Conservation (phyloP, 2,888 invertebrate genomes). For the Chouioia cunea region DNA sequence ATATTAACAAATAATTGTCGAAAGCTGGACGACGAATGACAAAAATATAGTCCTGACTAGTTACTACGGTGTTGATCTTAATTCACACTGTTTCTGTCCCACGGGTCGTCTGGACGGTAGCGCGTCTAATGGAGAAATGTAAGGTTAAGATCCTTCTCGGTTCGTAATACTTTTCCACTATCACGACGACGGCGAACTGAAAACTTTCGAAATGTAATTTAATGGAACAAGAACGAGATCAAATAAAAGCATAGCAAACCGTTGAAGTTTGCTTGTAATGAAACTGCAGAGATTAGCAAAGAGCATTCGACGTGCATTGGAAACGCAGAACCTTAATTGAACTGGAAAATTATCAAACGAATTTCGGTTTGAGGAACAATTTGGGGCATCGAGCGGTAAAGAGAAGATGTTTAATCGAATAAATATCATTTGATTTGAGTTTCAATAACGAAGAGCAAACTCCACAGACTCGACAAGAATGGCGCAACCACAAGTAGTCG, state of each 20-base stretch:
- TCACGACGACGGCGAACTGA: neutral
- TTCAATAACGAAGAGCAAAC: slow-evolving; percentile 53
- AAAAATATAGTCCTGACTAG: slow-evolving; percentile 51
- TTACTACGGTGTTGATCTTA: slow-evolving; percentile 60
- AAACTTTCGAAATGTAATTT: slow-evolving; percentile 36
- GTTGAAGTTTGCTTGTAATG: too few relatives aligned
- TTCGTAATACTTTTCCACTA: slow-evolving; percentile 26
- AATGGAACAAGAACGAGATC: slow-evolving; percentile 33
- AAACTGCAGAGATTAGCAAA: too few relatives aligned
- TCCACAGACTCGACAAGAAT: slow-evolving; percentile 1
- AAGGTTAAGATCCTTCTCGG: slow-evolving; percentile 34
- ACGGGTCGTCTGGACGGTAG: slow-evolving; percentile 50
- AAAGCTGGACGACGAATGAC: slow-evolving; percentile 60
- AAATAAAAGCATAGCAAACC: slow-evolving; percentile 20
- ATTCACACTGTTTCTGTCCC: slow-evolving; percentile 60
- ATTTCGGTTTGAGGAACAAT: too few relatives aligned
- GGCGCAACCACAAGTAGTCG: slow-evolving; percentile 15
- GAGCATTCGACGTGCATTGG: too few relatives aligned
- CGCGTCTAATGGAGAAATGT: slow-evolving; percentile 58
- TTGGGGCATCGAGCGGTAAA: too few relatives aligned
- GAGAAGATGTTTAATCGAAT: too few relatives aligned
- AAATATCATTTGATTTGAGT: slow-evolving; percentile 54
- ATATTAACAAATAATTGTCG: neutral
- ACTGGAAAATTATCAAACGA: too few relatives aligned
- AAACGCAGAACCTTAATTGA: too few relatives aligned